A percentile compares a stretch with the other conserved stretches of the same genome.
phyloP scores from a whole-genome alignment of 2,888 invertebrate genomes.

The Cephus spinipes region DNA sequence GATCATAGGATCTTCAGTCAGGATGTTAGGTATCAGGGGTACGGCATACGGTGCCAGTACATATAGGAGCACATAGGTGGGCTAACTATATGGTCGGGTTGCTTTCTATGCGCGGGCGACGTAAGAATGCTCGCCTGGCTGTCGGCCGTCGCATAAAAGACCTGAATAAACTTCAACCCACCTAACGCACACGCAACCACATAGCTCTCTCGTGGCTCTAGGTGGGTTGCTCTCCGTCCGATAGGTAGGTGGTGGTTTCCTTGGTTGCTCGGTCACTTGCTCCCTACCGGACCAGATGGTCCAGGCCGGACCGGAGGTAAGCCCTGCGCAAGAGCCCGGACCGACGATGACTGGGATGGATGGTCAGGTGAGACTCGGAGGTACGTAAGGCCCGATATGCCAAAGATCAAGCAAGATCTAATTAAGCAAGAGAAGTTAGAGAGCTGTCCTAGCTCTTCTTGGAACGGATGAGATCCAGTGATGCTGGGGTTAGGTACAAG shows the following conservation, averaged over 20 bases:
- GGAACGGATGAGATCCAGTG: no score
- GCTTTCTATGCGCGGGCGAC: conserved; percentile 60
- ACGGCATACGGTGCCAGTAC: no score
- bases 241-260: conserved; percentile 24
- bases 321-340: neutral
- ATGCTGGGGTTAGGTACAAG: no score
- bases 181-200: conserved; percentile 27
- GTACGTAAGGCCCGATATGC: no score
- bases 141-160: conserved; percentile 28
- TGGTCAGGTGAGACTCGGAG: no score
- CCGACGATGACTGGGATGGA: no score
- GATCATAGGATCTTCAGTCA: no score
- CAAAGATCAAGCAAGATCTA: no score
- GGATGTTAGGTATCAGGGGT: no score
- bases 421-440: no score
- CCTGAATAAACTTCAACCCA: conserved; percentile 29
- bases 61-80: conserved; percentile 35
- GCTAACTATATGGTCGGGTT: conserved; percentile 52
- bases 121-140: conserved; percentile 40
- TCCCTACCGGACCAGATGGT: no score
- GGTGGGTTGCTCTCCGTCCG: conserved; percentile 18
- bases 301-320: neutral
- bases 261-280: neutral
- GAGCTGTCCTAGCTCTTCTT: no score
- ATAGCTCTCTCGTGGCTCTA: conserved; percentile 16